Conservation (phyloP, 2,113 vertebrate species). For the Vidua macroura region DNA sequence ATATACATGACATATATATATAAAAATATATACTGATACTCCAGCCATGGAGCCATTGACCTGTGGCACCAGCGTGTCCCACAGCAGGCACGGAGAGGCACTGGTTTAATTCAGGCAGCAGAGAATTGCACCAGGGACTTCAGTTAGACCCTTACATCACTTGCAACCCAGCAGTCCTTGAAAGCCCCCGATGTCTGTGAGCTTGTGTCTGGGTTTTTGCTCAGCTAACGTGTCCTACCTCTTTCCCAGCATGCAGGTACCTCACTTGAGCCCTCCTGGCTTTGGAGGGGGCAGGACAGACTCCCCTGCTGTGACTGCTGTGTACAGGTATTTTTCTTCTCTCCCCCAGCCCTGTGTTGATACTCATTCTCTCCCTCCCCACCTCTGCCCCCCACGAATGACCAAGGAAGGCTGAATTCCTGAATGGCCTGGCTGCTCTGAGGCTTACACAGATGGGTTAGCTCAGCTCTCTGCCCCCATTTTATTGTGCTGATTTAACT, state of each 20-base stretch:
- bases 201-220: not conserved
- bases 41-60: not conserved
- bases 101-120: not conserved
- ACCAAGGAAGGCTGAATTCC: not conserved
- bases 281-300: not conserved
- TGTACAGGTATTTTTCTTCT: no score
- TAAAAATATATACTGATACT: not conserved
- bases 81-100: fast-evolving
- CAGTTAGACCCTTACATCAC: fast-evolving
- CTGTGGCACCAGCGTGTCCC: fast-evolving
- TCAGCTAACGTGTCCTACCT: fast-evolving
- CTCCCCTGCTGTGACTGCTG: not conserved
- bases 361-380: not conserved
- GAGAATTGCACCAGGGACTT: not conserved
- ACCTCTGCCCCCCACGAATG: not conserved
- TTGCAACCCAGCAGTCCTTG: not conserved
- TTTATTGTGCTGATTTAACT: not conserved
- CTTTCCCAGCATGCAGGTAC: fast-evolving
- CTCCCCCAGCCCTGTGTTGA: fast-evolving
- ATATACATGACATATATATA: not conserved
- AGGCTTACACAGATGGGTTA: not conserved
- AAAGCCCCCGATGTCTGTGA: fast-evolving
- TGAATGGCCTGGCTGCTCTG: not conserved
- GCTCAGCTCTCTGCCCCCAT: not conserved
- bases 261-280: fast-evolving